Conservation (phyloP, 2,888 invertebrate genomes). For the Ischnura elegans region DNA sequence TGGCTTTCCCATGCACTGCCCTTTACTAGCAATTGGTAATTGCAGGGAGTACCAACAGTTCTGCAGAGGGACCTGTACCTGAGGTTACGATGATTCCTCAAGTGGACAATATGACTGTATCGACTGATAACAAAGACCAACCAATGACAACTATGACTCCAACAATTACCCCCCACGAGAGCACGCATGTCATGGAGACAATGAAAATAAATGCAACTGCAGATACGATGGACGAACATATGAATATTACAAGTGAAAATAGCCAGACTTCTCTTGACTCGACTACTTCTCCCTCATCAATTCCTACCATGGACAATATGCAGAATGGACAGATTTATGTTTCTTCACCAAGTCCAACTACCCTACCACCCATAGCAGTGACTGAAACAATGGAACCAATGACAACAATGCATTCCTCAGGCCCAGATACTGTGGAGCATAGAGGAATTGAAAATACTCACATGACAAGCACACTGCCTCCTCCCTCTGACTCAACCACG, state of each 20-base stretch:
- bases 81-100: slow-evolving; percentile 47
- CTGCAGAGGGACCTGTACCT: slow-evolving; percentile 53
- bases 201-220: neutral
- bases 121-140: slow-evolving; percentile 46
- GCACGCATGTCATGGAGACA: neutral
- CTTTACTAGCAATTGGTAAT: slow-evolving; percentile 58
- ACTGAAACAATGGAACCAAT: neutral
- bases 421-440: neutral
- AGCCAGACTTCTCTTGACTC: neutral
- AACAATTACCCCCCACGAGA: slow-evolving; percentile 1
- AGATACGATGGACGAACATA: neutral
- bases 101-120: slow-evolving; percentile 49
- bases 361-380: neutral
- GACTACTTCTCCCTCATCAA: neutral
- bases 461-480: neutral
- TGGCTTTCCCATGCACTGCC: slow-evolving; percentile 55
- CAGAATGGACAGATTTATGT: neutral
- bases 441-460: neutral
- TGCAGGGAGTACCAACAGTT: slow-evolving; percentile 64
- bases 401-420: neutral
- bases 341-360: neutral
- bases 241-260: neutral
- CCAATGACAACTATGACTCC: slow-evolving; percentile 10
- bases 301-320: neutral
- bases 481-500: neutral